Conservation (phyloP, 2,888 invertebrate species). For the Oxystoma pomonae region DNA sequence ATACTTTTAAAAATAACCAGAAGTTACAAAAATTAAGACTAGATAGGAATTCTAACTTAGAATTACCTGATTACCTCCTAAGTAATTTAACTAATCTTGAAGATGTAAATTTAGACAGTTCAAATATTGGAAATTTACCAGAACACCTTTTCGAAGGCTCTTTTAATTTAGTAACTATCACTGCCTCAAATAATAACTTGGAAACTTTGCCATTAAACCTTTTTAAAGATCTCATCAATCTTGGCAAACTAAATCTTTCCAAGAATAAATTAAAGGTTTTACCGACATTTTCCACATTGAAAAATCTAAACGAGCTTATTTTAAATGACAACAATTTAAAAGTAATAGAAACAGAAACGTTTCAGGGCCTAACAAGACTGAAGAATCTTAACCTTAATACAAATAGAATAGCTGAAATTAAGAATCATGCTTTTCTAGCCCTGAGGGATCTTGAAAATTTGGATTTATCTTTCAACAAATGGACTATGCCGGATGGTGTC, state of each 20-base stretch:
- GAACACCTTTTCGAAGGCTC: constrained; percentile 42
- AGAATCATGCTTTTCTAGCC: constrained; percentile 51
- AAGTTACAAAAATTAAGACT: constrained; percentile 56
- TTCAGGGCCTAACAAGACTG: constrained; percentile 44
- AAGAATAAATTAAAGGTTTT: constrained; percentile 52
- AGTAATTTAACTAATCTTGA: constrained; percentile 48
- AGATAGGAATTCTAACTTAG: constrained; percentile 35
- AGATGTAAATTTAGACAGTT: constrained; percentile 27
- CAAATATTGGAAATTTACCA: constrained; percentile 54
- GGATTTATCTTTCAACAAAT: constrained; percentile 31
- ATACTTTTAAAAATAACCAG: constrained; percentile 58
- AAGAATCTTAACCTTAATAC: constrained; percentile 35
- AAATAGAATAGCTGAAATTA: constrained; percentile 56
- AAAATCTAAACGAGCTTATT: constrained; percentile 62
- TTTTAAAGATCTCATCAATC: constrained; percentile 55
- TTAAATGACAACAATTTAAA: constrained; percentile 63
- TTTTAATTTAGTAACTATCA: not conserved
- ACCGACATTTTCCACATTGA: constrained; percentile 57
- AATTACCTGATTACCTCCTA: constrained; percentile 44
- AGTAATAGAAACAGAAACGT: constrained; percentile 57
- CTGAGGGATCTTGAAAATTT: constrained; percentile 26
- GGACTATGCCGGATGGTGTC: constrained; percentile 18
- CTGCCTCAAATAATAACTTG: not conserved
- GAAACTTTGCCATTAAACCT: constrained; percentile 32
- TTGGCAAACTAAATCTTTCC: constrained; percentile 59